Base-by-base conservation (phyloP, 2,888 invertebrate genomes). In the Podotricha telesiphe region DNA sequence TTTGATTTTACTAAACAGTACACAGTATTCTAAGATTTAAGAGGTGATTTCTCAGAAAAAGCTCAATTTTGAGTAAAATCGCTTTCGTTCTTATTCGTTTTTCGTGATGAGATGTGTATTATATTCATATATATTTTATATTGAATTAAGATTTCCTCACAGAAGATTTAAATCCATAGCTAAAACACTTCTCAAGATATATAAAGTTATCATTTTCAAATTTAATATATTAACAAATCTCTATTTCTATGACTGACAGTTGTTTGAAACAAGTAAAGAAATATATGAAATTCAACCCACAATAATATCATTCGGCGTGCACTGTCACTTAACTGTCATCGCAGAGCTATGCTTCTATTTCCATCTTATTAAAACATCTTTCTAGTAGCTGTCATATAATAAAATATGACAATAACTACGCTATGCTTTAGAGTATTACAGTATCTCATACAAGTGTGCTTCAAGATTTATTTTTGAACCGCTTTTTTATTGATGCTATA, bases 371-470 rank as follows among this genome's bases (percentile, higher is more conserved):
- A 82, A 83, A 83, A 78, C 78, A 73, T 73, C 73, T 73, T 75
- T 71, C 76, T 77, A 68, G 74, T 74, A 73, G 76, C 82, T 84
- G 87, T 87, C 88, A 86, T 82, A 77, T 77, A 83, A 82, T 80
- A 80, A 80, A 81, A 84, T 80, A 83, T 86, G 86, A 88, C 87
- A 85, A 86, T 87, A 86, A 86, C 84, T 82, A 83, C 78, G 81
- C 79, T 68, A 74, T 77, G 77, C 65, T 74, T 75, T 73, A 71
- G 74, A 69, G 68, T 76, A n/a, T 67, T 80, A 34, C 34, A 34
- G 81, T 77, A 69, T 68, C 81, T 76, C 78, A 81, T 62, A 62
- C 42, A 63, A 62, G 70, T 55, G 66, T 69, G 63, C 58, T 64
- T 58, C 61, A 68, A 67, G 72, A 50, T 61, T 61, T 70, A 70